Base-by-base conservation (phyloP, 2,888 invertebrate genomes). In the Sesia apiformis region DNA sequence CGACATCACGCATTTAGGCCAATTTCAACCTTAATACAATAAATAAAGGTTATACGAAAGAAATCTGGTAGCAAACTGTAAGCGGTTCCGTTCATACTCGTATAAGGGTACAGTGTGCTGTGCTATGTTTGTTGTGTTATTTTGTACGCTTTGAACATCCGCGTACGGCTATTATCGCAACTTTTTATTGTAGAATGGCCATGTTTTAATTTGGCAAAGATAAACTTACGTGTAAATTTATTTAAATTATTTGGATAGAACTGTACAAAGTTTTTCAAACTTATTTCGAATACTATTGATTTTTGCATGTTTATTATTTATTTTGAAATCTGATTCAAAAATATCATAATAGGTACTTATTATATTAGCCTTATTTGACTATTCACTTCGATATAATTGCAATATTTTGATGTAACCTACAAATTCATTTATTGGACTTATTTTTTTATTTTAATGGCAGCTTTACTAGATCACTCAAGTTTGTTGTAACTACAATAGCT, bases 121-220 rank as follows among this genome's bases (percentile, higher is more conserved):
- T 68, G 74, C 70, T 69, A 73, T 78, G 76, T 79, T 82, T 86
- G 81, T 83, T 80, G 79, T 80, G 80, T 84, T 84, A 84, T 86
- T 84, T 84, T 82, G 82, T 84, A 78, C 74, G 84, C 79, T 81
- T 78, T 78, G 81, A 81, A 81, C 81, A 81, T 86, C 81, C 84
- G 82, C 74, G 79, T 74, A 69, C 64, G 72, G 71, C 74, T 82
- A 83, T 82, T 83, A 84, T 77, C 71, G 78, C 80, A 76, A 78
- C 74, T 81, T 81, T 84, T 84, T 81, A 76, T 60, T 69, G 69
- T 70, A 70, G 58, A 63, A 67, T 76, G 65, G 59, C 81, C 78
- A 83, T 62, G 59, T 23, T 23, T 23, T 23, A 23, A 23, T 23
- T 23, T 23, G 23, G 23, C 23, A 23, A 23, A 23, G 23, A 23